Evolutionary conservation across 2,797 vertebrate species (phyloP).

Genomic region (Danio choprae): DNA sequence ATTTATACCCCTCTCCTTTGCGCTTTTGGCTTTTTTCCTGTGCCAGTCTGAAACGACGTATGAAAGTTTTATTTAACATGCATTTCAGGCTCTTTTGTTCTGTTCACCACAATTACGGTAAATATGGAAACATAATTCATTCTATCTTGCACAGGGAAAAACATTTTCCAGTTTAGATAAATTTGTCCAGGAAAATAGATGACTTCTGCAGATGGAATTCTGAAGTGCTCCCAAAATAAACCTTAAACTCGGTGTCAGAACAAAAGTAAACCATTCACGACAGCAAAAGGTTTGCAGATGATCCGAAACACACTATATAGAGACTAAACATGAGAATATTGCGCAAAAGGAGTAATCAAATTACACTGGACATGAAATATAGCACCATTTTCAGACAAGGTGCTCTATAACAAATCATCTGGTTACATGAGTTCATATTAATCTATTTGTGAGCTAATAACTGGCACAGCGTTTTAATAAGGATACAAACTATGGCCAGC

Average conservation of each 20-base stretch:
- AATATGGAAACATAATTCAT: slow-evolving; percentile 24
- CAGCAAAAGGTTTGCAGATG: background rate
- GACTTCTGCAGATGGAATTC: slow-evolving; percentile 48
- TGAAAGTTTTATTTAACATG: slow-evolving; percentile 26
- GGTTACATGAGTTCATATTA: slow-evolving; percentile 30
- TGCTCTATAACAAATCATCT: background rate
- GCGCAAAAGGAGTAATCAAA: background rate
- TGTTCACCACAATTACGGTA: slow-evolving; percentile 5
- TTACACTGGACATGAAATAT: background rate
- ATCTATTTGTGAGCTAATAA: slow-evolving; percentile 35
- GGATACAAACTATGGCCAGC: background rate
- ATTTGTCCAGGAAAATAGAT: slow-evolving; percentile 39
- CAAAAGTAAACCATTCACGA: slow-evolving; percentile 8
- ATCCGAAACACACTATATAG: background rate
- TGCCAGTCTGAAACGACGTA: slow-evolving; percentile 38
- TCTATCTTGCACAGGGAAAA: slow-evolving; percentile 8
- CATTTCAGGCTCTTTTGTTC: slow-evolving; percentile 36
- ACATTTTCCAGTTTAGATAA: slow-evolving; percentile 55
- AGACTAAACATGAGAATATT: slow-evolving; percentile 14
- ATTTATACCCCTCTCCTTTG: slow-evolving; percentile 29
- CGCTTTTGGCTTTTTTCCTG: slow-evolving; percentile 21
- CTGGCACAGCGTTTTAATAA: slow-evolving; percentile 23
- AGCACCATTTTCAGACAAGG: slow-evolving; percentile 4
- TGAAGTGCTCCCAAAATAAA: slow-evolving; percentile 45
- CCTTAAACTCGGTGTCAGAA: slow-evolving; percentile 11